These are phyloP conservation scores for Okamejei kenojei DNA, from an alignment of 2,797 vertebrate genomes.

Conservation along the genomic window DNA sequence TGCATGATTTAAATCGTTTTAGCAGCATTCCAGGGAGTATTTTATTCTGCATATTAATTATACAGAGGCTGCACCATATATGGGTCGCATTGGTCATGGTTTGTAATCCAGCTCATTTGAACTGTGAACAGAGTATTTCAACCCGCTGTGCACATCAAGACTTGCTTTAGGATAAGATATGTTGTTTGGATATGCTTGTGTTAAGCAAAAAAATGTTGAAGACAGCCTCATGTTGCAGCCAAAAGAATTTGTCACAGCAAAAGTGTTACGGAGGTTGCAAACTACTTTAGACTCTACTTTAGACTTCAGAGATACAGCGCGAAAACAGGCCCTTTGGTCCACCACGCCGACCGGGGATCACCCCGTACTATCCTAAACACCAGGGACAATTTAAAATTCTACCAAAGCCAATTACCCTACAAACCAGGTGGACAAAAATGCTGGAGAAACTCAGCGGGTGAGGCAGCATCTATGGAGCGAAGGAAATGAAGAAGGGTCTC, in stretches of 20 bases:
- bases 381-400: too few species aligned
- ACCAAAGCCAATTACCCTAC: too few species aligned
- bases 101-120: slow-evolving; percentile 83
- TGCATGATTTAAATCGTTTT: slow-evolving; percentile 86
- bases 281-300: not conserved
- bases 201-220: slow-evolving; percentile 26
- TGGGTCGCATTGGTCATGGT: slow-evolving; percentile 75
- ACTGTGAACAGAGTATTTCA: slow-evolving; percentile 65
- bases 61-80: slow-evolving; percentile 76
- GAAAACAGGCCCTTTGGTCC: too few species aligned
- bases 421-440: too few species aligned
- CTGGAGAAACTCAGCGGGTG: too few species aligned
- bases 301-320: too few species aligned
- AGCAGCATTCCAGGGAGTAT: slow-evolving; percentile 78
- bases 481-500: too few species aligned
- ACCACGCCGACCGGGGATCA: too few species aligned
- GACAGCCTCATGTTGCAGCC: not conserved
- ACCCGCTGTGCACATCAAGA: slow-evolving; percentile 76
- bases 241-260: not conserved
- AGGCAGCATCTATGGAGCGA: too few species aligned
- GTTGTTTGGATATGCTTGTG: slow-evolving; percentile 13
- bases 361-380: too few species aligned
- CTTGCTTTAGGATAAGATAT: slow-evolving; percentile 56
- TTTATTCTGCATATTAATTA: slow-evolving; percentile 97
- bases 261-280: not conserved